Conservation (phyloP, 2,888 invertebrate genomes). For the Asteroscopus sphinx region DNA sequence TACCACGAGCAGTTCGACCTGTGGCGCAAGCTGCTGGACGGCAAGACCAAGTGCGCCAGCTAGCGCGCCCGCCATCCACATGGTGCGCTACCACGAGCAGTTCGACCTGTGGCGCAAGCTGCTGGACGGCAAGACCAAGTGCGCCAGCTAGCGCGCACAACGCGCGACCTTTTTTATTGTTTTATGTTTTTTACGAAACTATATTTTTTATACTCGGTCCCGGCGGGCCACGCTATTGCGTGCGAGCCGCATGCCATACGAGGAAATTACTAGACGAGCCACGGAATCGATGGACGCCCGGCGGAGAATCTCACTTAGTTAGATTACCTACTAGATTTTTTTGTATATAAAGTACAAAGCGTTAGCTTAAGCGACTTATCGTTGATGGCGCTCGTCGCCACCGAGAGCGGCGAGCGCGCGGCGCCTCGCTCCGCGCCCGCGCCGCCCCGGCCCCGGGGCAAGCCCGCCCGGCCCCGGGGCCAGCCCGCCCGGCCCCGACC, state of each 20-base stretch:
- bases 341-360: slow-evolving; percentile 56
- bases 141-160: no score
- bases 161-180: slow-evolving; percentile 17
- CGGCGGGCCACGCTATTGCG: slow-evolving; percentile 37
- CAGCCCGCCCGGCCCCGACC: neutral
- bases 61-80: no score
- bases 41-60: no score
- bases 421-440: slow-evolving; percentile 17
- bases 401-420: slow-evolving; percentile 6
- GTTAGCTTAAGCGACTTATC: slow-evolving; percentile 23
- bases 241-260: slow-evolving; percentile 5
- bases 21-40: no score
- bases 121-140: no score
- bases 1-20: no score
- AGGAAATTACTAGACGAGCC: slow-evolving; percentile 1
- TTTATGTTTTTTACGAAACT: slow-evolving; percentile 32
- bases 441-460: neutral
- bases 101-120: no score
- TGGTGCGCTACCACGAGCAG: no score
- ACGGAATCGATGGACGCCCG: neutral
- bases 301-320: slow-evolving; percentile 30
- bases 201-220: slow-evolving; percentile 34
- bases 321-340: slow-evolving; percentile 17
- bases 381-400: slow-evolving; percentile 8
- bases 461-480: neutral